These are phyloP conservation scores for Mionectes macconnelli DNA, from an alignment of 2,113 vertebrate species.

Conservation along the genomic window DNA sequence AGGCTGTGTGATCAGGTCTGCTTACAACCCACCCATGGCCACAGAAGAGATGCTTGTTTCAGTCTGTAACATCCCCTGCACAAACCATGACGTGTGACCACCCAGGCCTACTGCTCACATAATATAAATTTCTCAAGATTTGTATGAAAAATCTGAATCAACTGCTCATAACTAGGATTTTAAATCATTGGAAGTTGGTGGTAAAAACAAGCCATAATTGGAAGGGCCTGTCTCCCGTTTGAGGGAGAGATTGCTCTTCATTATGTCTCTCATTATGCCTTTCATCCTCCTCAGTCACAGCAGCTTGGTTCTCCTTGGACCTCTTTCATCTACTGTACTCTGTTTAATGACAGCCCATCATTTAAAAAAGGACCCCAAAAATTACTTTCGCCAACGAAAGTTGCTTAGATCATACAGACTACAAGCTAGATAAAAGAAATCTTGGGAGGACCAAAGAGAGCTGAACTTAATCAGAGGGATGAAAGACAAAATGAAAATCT, in stretches of 20 bases:
- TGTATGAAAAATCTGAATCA: background rate
- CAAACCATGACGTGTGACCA: background rate
- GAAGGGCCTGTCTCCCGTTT: conserved; percentile 14
- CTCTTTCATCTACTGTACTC: conserved; percentile 48
- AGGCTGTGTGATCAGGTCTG: background rate
- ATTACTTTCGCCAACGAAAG: background rate
- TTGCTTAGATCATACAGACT: conserved; percentile 46
- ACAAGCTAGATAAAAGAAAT: conserved; percentile 51
- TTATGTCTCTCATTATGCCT: conserved; percentile 39
- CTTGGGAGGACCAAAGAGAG: conserved; percentile 43
- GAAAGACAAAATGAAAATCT: conserved; percentile 54
- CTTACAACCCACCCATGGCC: background rate
- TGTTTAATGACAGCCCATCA: conserved; percentile 45
- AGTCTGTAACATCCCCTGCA: background rate
- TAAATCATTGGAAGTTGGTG: background rate
- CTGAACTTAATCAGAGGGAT: conserved; percentile 54
- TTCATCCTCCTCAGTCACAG: conserved; percentile 23
- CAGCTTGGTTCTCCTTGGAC: conserved; percentile 42
- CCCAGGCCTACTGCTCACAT: background rate
- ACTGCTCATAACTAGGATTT: background rate
- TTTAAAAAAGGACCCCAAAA: conserved; percentile 42
- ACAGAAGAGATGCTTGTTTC: background rate
- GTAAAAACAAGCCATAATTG: conserved; percentile 41
- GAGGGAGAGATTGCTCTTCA: conserved; percentile 23
- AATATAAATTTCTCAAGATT: background rate